These are phyloP conservation scores for Pissodes strobi DNA, from an alignment of 1,140 invertebrate genomes.

Conservation along the genomic window DNA sequence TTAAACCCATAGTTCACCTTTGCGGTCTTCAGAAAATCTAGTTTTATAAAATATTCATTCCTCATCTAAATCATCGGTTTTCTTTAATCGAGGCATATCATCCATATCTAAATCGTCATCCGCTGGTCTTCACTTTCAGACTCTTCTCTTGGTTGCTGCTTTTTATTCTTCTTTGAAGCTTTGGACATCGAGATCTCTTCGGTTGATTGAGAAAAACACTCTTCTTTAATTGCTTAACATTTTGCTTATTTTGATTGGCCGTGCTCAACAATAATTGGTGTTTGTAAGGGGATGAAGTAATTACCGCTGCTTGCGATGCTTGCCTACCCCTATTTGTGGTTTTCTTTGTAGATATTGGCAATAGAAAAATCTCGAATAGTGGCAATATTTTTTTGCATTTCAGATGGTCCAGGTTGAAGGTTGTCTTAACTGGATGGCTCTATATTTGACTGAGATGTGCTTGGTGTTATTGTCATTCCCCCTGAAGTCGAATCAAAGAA, in stretches of 20 bases:
- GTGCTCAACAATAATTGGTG: not conserved
- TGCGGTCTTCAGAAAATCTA: slow-evolving; percentile 28
- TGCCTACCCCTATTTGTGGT: not conserved
- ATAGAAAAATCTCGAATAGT: not conserved
- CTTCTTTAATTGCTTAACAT: not conserved
- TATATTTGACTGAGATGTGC: not conserved
- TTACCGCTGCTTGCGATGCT: not conserved
- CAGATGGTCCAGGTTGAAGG: too few relatives aligned
- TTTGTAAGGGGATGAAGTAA: slow-evolving; percentile 3
- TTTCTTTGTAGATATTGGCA: not conserved
- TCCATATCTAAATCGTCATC: slow-evolving; percentile 4
- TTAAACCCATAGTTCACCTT: slow-evolving; percentile 36
- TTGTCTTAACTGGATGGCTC: not conserved
- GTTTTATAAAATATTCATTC: too few relatives aligned
- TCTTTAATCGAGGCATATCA: slow-evolving; percentile 2
- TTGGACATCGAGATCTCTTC: not conserved
- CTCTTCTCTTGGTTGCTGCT: too few relatives aligned
- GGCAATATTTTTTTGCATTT: not conserved
- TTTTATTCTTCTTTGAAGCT: too few relatives aligned
- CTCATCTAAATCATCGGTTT: slow-evolving; percentile 13
- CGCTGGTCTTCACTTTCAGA: slow-evolving; percentile 11
- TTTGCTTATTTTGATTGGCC: too few relatives aligned
- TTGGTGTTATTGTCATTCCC: not conserved
- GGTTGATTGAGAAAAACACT: too few relatives aligned
- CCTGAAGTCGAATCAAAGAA: too few relatives aligned